A percentile compares a stretch with the other conserved stretches of the same genome.
Evolutionary conservation across 2,888 invertebrate species (phyloP).

Genomic region (Hemithea aestivaria): DNA sequence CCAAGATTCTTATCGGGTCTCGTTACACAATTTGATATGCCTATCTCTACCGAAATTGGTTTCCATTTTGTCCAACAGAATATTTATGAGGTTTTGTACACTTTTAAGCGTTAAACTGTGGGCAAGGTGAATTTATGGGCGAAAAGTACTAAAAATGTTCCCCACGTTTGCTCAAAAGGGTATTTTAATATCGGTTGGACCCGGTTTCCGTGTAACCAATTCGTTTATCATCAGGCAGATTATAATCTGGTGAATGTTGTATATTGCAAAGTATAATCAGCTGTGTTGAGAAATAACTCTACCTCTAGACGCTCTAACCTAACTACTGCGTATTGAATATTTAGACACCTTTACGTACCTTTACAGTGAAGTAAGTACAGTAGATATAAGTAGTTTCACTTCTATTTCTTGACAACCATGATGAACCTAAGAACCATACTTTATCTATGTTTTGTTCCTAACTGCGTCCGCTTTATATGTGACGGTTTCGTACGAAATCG

Average conservation of each 20-base stretch:
- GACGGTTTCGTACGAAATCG: no score
- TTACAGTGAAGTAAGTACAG: no score
- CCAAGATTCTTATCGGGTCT: slow-evolving; percentile 23
- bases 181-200: slow-evolving; percentile 16
- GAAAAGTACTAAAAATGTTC: slow-evolving; percentile 16
- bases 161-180: slow-evolving; percentile 14
- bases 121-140: slow-evolving; percentile 15
- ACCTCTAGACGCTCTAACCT: no score
- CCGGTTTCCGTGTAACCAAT: slow-evolving; percentile 17
- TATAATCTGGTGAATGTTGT: background rate
- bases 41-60: slow-evolving; percentile 22
- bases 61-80: slow-evolving; percentile 23
- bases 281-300: no score
- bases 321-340: no score
- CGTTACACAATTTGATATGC: slow-evolving; percentile 24
- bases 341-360: no score
- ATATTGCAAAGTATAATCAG: no score
- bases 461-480: no score
- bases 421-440: no score
- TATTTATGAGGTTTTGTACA: slow-evolving; percentile 17
- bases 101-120: slow-evolving; percentile 16
- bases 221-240: slow-evolving; percentile 8
- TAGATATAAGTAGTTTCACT: no score
- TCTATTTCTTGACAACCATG: no score
- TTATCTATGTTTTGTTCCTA: no score